These are phyloP conservation scores for Hapalemur alaotrensis DNA, from an alignment of 2,797 vertebrate species.

Conservation along the genomic window DNA sequence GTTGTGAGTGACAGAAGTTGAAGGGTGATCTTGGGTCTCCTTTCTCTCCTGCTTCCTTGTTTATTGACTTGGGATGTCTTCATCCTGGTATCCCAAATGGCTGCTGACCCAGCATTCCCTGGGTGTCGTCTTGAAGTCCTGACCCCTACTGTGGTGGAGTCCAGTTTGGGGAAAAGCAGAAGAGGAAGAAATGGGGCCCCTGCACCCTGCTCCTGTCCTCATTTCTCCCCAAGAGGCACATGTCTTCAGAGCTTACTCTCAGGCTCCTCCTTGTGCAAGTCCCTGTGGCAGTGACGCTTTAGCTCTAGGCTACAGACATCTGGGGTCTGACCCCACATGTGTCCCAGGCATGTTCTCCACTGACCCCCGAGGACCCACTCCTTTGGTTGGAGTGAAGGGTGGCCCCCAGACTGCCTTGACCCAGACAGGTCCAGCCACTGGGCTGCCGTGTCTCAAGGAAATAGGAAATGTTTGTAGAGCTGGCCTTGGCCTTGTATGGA, in stretches of 20 bases:
- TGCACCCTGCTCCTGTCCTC: not conserved
- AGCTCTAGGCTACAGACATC: not conserved
- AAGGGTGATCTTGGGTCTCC: not conserved
- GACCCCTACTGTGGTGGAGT: not conserved
- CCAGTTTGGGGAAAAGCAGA: not conserved
- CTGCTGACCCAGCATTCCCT: not conserved
- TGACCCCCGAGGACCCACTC: not conserved
- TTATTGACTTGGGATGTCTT: not conserved
- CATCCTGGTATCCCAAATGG: not conserved
- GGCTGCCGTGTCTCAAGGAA: not conserved
- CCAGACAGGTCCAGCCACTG: not conserved
- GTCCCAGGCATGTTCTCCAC: not conserved
- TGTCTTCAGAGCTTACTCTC: not conserved
- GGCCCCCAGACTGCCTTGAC: not conserved
- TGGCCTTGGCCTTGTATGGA: not conserved
- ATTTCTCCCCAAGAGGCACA: not conserved
- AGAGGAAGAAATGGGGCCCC: not conserved
- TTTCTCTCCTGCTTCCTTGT: not conserved
- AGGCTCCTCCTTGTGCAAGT: not conserved
- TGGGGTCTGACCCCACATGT: fast-evolving
- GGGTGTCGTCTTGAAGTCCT: not conserved
- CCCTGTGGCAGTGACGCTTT: not conserved
- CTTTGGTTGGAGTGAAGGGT: not conserved
- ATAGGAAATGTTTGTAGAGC: not conserved
- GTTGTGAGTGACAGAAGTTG: not conserved